A percentile compares a stretch with the other conserved stretches of the same genome.
These are phyloP conservation scores for Ametastegia equiseti DNA, from an alignment of 2,888 invertebrate genomes.

Conservation along the genomic window DNA sequence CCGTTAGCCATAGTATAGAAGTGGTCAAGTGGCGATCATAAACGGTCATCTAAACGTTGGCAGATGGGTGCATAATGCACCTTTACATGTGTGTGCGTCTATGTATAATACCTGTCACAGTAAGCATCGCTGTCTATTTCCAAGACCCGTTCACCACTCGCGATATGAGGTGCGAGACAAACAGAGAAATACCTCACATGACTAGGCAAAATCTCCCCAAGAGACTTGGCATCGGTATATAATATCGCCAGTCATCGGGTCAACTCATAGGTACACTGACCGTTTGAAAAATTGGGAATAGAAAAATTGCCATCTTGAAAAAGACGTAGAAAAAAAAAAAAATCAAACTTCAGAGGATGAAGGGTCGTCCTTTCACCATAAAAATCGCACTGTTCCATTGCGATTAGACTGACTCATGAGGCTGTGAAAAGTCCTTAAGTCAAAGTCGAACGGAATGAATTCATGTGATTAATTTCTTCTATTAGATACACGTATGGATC, in stretches of 20 bases:
- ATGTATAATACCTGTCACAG: neutral
- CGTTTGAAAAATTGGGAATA: neutral
- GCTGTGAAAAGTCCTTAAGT: too few species aligned
- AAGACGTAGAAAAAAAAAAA: too few species aligned
- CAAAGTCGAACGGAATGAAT: too few species aligned
- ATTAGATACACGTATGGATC: constrained; percentile 4
- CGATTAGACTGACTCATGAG: too few species aligned
- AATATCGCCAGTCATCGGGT: neutral
- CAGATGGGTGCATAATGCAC: constrained; percentile 40
- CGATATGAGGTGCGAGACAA: neutral
- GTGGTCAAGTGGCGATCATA: constrained; percentile 21
- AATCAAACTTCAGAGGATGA: too few species aligned
- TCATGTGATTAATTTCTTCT: too few species aligned
- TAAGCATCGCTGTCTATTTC: constrained; percentile 24
- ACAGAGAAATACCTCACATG: neutral
- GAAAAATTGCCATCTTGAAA: neutral
- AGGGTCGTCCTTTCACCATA: too few species aligned
- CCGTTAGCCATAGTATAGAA: constrained; percentile 4
- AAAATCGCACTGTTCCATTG: too few species aligned
- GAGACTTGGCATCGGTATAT: neutral
- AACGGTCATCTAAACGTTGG: constrained; percentile 36
- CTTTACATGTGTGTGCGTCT: neutral
- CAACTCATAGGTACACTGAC: too few species aligned
- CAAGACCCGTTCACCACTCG: neutral
- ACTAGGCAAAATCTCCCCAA: constrained; percentile 13